Evolutionary conservation across 2,888 invertebrate genomes (phyloP).

Genomic region (Malacosoma neustria): DNA sequence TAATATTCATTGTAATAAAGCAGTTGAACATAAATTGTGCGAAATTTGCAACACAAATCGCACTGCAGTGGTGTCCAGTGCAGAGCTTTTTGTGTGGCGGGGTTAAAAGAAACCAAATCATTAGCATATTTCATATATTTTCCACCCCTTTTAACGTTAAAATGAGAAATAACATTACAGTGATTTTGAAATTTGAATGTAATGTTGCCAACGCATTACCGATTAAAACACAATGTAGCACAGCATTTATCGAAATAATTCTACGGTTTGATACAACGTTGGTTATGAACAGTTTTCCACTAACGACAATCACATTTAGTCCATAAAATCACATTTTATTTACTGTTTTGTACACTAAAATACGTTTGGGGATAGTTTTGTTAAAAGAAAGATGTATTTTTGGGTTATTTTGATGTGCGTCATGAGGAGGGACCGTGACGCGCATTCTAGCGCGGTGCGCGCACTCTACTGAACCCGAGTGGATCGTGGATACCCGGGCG

Average conservation of each 20-base stretch:
- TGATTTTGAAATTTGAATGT: conserved; percentile 29
- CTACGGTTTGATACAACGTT: conserved; percentile 8
- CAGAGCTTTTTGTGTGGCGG: conserved; percentile 68
- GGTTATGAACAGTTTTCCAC: conserved; percentile 13
- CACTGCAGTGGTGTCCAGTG: conserved; percentile 73
- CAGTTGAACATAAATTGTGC: conserved; percentile 26
- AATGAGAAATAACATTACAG: conserved; percentile 22
- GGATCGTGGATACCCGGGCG: conserved; percentile 48
- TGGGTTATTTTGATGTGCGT: conserved; percentile 55
- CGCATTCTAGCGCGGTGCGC: conserved; percentile 37
- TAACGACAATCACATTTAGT: conserved; percentile 13
- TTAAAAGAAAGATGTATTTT: conserved; percentile 30
- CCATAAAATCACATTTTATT: conserved; percentile 12
- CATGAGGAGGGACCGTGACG: conserved; percentile 17
- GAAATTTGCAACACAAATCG: conserved; percentile 72
- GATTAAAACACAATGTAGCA: conserved; percentile 54
- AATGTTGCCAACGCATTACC: conserved; percentile 49
- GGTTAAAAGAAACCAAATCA: conserved; percentile 62
- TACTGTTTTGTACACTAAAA: conserved; percentile 23
- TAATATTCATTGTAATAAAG: conserved; percentile 5
- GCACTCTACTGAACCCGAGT: conserved; percentile 46
- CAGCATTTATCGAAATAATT: conserved; percentile 44
- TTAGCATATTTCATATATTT: conserved; percentile 65
- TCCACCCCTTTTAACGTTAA: conserved; percentile 35
- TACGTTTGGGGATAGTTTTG: conserved; percentile 30